Conservation (phyloP, 2,113 vertebrate species). For the Athene noctua region DNA sequence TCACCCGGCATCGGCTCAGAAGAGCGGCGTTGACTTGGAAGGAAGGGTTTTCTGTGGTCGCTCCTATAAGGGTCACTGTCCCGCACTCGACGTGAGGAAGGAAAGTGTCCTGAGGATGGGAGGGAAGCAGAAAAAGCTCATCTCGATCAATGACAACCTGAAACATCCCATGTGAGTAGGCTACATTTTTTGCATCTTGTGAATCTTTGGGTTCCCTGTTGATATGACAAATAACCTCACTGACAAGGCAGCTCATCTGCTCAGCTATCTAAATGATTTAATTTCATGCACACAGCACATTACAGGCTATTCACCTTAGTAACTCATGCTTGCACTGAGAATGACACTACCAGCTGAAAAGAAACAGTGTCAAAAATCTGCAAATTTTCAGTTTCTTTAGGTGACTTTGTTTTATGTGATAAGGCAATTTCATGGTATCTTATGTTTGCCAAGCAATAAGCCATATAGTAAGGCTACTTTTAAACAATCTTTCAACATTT, state of each 20-base stretch:
- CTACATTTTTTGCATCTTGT: neutral
- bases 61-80: conserved; percentile 93
- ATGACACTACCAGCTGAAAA: neutral
- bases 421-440: too few species aligned
- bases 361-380: neutral
- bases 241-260: neutral
- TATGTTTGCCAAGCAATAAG: too few species aligned
- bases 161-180: conserved; percentile 66
- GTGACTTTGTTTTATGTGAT: neutral
- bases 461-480: neutral
- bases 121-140: conserved; percentile 73
- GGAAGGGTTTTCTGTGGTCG: conserved; percentile 97
- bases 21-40: conserved; percentile 95
- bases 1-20: conserved; percentile 92
- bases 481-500: neutral
- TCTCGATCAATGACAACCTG: conserved; percentile 49
- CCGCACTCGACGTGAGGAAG: conserved; percentile 96
- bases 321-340: neutral
- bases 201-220: neutral
- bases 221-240: neutral
- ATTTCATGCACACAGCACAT: neutral
- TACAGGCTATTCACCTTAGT: neutral
- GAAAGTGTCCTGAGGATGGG: conserved; percentile 86
- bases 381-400: neutral
- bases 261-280: neutral